Base-by-base conservation (phyloP, 2,888 invertebrate genomes). In the Diabrotica balteata region DNA sequence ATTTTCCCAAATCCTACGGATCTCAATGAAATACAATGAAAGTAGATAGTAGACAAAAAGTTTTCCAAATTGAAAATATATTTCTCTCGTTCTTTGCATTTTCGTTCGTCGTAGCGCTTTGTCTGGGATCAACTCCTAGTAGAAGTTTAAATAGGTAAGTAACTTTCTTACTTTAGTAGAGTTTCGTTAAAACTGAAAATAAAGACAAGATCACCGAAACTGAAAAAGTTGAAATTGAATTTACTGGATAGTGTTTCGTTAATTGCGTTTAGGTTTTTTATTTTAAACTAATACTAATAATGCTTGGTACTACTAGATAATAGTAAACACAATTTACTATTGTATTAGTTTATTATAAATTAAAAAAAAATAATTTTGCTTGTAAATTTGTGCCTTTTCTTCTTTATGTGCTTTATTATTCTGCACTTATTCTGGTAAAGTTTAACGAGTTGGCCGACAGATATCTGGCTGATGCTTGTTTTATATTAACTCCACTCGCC, bases 51-150 rank as follows among this genome's bases (percentile, higher is more conserved):
- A 45, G 52, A 54, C 53, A 53, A 49, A 62, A 62, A 62, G 45
- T 62, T 54, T 53, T 45, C 11, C 46, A 62, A 62, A 62, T 62
- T 62, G 62, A 62, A 62, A 62, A 62, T 62, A 62, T 46, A 62
- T 54, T 62, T 62, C 54, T 52, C 54, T 53, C 55, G 55, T 57
- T 43, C 54, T 54, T 54, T 42, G 42, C 54, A 54, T 44, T 43
- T 54, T 54, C 55, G 55, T 9, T 10, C 45, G 55, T 46, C 55
- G 55, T 57, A 10, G 55, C 11, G 45, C 55, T 44, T 45, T 44
- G 55, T 57, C 45, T 45, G 55, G 44, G 55, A 57, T 57, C 45
- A 57, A 57, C 55, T 57, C 45, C 45, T 11, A 57, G 55, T 57
- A 57, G 45, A 57, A 57, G 55, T 57, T 57, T 57, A 57, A 57